A percentile compares a stretch with the other conserved stretches of the same genome.
Evolutionary conservation across 2,797 vertebrate genomes (phyloP).

Genomic region (Ctenopoma multispine): DNA sequence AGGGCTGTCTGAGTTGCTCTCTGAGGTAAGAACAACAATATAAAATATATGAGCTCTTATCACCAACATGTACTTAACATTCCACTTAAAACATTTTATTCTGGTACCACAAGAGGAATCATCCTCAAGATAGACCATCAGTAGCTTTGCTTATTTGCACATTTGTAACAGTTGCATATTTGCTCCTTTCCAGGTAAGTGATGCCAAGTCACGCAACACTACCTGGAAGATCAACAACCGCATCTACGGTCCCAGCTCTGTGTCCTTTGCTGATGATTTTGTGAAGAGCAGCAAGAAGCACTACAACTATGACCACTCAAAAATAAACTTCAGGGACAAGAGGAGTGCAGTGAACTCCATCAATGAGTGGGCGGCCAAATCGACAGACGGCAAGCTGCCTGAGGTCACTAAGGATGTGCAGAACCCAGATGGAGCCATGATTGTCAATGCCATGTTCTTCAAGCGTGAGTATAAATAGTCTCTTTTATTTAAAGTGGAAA

Average conservation of each 20-base stretch:
- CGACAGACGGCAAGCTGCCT: constrained; percentile 91
- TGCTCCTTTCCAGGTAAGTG: constrained; percentile 81
- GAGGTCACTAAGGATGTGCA: constrained; percentile 94
- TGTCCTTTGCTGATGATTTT: constrained; percentile 91
- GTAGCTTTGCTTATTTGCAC: neutral
- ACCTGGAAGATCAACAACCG: constrained; percentile 97
- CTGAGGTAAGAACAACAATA: constrained; percentile 67
- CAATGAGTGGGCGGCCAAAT: constrained; percentile 95
- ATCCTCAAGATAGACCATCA: neutral
- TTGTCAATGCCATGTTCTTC: constrained; percentile 98
- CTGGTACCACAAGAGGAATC: neutral
- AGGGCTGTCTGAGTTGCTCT: constrained; percentile 92
- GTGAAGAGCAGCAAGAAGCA: constrained; percentile 97
- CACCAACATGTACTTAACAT: too few relatives aligned
- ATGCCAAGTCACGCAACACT: constrained; percentile 90
- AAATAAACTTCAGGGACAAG: constrained; percentile 98
- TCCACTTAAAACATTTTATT: neutral
- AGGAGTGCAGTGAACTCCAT: constrained; percentile 94
- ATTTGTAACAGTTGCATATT: neutral
- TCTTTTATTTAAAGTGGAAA: neutral
- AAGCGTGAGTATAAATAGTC: constrained; percentile 89
- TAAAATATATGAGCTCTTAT: neutral
- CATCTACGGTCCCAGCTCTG: constrained; percentile 93
- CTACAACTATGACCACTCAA: constrained; percentile 95
- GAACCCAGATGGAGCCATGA: constrained; percentile 93